A percentile compares a stretch with the other conserved stretches of the same genome.
These are phyloP conservation scores for Crotalus horridus DNA, from an alignment of 2,113 vertebrate genomes.

Conservation along the genomic window DNA sequence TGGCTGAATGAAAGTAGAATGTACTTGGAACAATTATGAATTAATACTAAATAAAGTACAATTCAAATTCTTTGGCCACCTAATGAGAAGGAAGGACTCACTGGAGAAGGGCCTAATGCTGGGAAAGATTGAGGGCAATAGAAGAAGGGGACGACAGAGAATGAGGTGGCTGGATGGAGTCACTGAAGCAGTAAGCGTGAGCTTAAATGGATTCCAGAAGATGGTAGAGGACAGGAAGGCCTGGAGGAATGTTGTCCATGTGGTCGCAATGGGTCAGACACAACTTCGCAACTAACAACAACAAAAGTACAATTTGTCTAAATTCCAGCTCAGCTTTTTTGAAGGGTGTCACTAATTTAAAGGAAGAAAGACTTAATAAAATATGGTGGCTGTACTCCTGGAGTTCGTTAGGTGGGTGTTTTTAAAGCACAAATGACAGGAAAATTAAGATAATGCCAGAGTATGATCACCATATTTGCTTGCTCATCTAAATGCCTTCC, in stretches of 20 bases:
- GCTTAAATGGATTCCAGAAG: no score
- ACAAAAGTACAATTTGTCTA: background rate
- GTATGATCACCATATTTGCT: background rate
- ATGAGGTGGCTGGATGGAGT: no score
- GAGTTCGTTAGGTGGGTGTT: background rate
- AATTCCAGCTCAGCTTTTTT: background rate
- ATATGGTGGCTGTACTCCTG: background rate
- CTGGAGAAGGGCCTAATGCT: no score
- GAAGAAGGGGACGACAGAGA: no score
- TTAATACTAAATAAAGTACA: background rate
- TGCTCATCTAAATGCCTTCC: background rate
- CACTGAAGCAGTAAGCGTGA: no score
- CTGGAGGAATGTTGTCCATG: no score
- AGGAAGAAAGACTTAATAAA: background rate
- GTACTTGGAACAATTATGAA: background rate
- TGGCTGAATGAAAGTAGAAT: background rate
- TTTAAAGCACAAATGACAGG: background rate
- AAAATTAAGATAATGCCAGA: background rate
- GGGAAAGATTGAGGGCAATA: no score
- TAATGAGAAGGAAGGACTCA: no score
- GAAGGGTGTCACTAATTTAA: background rate
- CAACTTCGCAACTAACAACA: no score
- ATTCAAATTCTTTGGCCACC: no score
- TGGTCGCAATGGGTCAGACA: no score
- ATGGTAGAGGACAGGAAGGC: no score